Conservation (phyloP, 2,888 invertebrate genomes). For the Phyto melanocephala region DNA sequence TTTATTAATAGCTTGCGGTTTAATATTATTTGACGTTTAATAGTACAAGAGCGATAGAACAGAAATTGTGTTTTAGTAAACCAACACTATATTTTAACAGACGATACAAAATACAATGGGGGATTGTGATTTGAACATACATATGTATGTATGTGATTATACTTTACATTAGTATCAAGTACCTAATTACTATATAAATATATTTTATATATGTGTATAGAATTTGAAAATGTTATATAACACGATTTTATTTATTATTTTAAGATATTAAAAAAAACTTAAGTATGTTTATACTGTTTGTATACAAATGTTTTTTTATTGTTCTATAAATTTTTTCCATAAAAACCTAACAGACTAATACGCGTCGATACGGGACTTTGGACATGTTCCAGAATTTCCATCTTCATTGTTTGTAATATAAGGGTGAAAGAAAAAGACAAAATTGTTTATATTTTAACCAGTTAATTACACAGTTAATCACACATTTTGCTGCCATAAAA, state of each 20-base stretch:
- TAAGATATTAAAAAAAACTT: not conserved
- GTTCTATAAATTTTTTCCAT: constrained; percentile 78
- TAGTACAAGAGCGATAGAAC: too few species aligned
- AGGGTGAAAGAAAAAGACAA: constrained; percentile 44
- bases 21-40: too few species aligned
- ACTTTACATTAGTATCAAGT: too few species aligned
- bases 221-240: not conserved
- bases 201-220: not conserved
- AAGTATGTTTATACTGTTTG: constrained; percentile 39
- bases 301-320: constrained; percentile 43
- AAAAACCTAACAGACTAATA: constrained; percentile 79
- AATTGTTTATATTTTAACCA: constrained; percentile 11
- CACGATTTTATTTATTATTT: not conserved
- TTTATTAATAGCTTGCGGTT: too few species aligned
- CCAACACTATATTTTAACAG: too few species aligned
- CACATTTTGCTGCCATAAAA: too few species aligned
- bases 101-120: too few species aligned
- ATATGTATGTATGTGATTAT: too few species aligned
- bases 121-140: too few species aligned
- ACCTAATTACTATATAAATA: too few species aligned
- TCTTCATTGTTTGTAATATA: constrained; percentile 68
- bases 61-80: too few species aligned
- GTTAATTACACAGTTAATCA: not conserved
- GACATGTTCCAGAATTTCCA: constrained; percentile 79
- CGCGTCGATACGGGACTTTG: constrained; percentile 79